Base-by-base conservation (phyloP, 2,113 vertebrate species). In the Cyprinodon brontotheroides region DNA sequence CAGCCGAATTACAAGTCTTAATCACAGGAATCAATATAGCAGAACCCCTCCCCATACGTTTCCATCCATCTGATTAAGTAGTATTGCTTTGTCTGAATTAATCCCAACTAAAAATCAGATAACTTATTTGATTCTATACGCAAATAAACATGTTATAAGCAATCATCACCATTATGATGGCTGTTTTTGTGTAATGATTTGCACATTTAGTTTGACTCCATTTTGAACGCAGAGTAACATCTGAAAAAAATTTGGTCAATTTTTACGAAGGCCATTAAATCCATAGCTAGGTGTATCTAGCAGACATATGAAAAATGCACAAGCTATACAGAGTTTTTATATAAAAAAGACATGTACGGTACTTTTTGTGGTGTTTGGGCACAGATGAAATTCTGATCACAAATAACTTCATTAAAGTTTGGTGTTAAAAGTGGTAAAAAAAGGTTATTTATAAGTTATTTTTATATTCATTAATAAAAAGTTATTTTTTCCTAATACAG, bases 1-100 rank as follows among this genome's bases (percentile, higher is more conserved):
- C 67, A 73, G 62, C 72, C 45, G 61, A 76, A 74, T 78, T 74
- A 57, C 11, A 68, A 68, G 45, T n/a, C 75, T 67, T 17, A 45
- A 47, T 77, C 61, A 57, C 50, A 57, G 8, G 7, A 57, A 9
- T 81, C 61, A 69, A 2, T 36, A 41, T 4, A 7, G 15, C 20
- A 47, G 41, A 59, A 13, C 47, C 39, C 3, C 59, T 13, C 45
- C 61, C 45, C n/a, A n/a, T n/a, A n/a, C 9, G 14, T 43, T 40
- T 13, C 41, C 40, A 38, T 65, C 74, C 47, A 22, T 72, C 72
- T 83, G 81, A 86, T 81, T 86, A 70, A 45, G n/a, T n/a, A n/a
- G n/a, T n/a, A n/a, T 1, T 61, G 43, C 77, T 80, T 64, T 57
- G 4, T 69, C 45, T 29, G 29, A 29, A n/a, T n/a, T 29, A 1